Percentiles rank a stretch among this genome's conserved stretches.
These are phyloP conservation scores for Megathymus violae DNA, from an alignment of 1,140 invertebrate species.

Conservation along the genomic window DNA sequence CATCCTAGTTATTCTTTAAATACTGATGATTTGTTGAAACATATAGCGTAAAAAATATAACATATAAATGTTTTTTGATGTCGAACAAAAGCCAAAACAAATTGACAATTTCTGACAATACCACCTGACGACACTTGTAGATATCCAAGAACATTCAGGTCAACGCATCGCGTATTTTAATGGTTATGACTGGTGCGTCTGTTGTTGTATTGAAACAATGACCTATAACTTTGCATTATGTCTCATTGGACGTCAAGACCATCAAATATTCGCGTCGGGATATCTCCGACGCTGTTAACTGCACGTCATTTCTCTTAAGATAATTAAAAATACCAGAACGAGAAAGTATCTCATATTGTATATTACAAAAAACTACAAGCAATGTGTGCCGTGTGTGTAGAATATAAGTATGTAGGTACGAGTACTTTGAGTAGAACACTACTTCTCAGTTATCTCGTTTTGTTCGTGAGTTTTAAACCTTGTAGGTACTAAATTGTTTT, in stretches of 20 bases:
- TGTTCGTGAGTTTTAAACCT: too few species aligned
- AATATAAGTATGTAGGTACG: too few species aligned
- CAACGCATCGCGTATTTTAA: constrained; percentile 71
- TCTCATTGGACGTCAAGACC: constrained; percentile 61
- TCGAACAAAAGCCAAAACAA: background rate
- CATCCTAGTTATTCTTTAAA: too few species aligned
- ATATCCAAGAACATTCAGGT: constrained; percentile 61
- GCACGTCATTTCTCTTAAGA: constrained; percentile 8
- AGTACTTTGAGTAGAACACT: too few species aligned
- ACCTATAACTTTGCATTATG: constrained; percentile 76
- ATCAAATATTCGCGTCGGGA: constrained; percentile 37
- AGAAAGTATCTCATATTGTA: background rate
- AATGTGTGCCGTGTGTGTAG: too few species aligned
- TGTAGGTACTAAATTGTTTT: too few species aligned
- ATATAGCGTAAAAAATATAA: background rate
- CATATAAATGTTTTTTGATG: background rate
- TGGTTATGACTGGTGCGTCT: constrained; percentile 62
- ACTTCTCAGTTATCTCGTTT: too few species aligned
- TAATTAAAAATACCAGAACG: background rate
- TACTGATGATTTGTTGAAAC: too few species aligned
- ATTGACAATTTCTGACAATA: constrained; percentile 33
- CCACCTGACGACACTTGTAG: constrained; percentile 50
- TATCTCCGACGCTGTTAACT: constrained; percentile 41
- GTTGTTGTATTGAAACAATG: constrained; percentile 76
- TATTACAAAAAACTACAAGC: background rate